Evolutionary conservation across 2,113 vertebrate species (phyloP).

Genomic region (Mionectes macconnelli): DNA sequence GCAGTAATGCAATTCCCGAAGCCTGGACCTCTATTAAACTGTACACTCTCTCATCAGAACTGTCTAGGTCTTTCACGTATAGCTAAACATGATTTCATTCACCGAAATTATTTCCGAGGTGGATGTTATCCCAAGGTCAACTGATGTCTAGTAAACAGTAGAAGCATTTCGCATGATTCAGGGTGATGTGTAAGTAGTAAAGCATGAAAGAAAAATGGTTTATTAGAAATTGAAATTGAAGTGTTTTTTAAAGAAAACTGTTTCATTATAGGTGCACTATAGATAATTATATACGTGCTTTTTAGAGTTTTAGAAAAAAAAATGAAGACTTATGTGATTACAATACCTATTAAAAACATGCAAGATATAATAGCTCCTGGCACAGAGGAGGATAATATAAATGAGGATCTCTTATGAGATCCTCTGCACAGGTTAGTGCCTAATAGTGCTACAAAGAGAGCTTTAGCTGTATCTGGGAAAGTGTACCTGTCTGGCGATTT

Average conservation of each 20-base stretch:
- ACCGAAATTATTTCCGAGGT: constrained; percentile 1
- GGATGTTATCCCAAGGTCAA: constrained; percentile 4
- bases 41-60: background rate
- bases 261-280: background rate
- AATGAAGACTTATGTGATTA: background rate
- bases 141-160: background rate
- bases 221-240: background rate
- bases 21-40: constrained; percentile 17
- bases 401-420: background rate
- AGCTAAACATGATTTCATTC: constrained; percentile 33
- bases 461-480: background rate
- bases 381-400: background rate
- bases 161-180: background rate
- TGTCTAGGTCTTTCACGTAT: background rate
- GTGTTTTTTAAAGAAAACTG: background rate
- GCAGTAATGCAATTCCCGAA: constrained; percentile 27
- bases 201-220: background rate
- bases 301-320: background rate
- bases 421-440: background rate
- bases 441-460: background rate
- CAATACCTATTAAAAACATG: background rate
- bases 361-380: background rate
- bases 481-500: background rate
- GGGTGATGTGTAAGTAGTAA: background rate
- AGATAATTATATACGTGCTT: background rate